Base-by-base conservation (phyloP, 2,888 invertebrate species). In the Theodoxus fluviatilis region DNA sequence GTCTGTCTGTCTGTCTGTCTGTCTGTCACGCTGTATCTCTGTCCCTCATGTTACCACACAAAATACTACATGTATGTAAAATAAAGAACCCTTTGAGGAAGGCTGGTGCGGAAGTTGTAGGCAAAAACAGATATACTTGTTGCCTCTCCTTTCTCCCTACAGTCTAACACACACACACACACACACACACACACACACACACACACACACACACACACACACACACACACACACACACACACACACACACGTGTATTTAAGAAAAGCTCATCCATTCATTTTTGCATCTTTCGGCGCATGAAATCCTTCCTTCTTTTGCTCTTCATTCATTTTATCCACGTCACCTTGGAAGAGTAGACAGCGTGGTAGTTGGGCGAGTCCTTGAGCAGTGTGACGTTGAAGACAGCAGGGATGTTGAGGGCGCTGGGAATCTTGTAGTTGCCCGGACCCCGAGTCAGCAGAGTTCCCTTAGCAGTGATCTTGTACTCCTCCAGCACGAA, bases 381-480 rank as follows among this genome's bases (percentile, higher is more conserved):
- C 84, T 94, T 95, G 47, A 98, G 88, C 66, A 98, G 89, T 4
- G 94, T 93, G 0, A 98, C 97, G 86, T 97, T 95, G 83, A 98
- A 95, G 85, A 94, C 93, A 64, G 91, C 90, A 0, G 98, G 98
- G 83, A 96, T 95, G 84, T 97, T 95, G 0, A 93, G 92, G 84
- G 96, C 95, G 0, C 94, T 94, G 12, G 98, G 98, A 66, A 98
- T 91, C 89, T 98, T 98, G 84, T 98, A 98, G 71, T 93, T 93
- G 37, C 96, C 96, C 3, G 97, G 97, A 2, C 97, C 98, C 82
- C 93, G 90, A 0, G 95, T 95, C 80, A 91, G 92, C 47, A 95
- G 86, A 6, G 90, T 91, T 9, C 97, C 97, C 52, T 91, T 91
- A 0, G 95, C 94, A 0, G 95, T 94, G 83, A 94, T 94, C 72